Evolutionary conservation across 2,113 vertebrate genomes (phyloP).

Genomic region (Apodemus sylvaticus): DNA sequence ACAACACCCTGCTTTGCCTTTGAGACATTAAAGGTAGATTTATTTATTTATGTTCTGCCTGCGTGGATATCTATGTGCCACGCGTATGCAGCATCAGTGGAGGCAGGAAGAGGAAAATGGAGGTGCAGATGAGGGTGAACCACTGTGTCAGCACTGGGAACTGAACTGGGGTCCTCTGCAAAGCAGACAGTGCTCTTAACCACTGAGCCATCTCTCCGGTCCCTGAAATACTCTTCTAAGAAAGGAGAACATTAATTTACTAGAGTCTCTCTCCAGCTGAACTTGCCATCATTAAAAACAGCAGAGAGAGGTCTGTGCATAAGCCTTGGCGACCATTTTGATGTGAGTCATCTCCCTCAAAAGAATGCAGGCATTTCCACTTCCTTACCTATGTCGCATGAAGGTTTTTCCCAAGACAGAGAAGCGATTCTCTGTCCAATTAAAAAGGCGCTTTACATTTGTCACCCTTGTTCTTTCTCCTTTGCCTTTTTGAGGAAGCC

Average conservation of each 20-base stretch:
- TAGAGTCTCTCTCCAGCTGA: neutral
- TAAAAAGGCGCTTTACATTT: neutral
- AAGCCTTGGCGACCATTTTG: no score
- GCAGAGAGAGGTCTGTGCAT: neutral
- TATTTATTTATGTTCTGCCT: neutral
- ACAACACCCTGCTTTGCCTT: neutral
- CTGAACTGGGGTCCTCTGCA: neutral
- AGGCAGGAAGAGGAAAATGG: neutral
- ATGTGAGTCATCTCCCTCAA: neutral
- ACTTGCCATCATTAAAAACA: neutral
- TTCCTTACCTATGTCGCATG: neutral
- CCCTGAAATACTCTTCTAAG: neutral
- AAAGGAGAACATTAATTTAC: neutral
- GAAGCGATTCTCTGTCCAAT: neutral
- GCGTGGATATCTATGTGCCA: neutral
- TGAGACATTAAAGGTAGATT: neutral
- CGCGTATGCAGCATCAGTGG: neutral
- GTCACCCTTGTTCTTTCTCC: neutral
- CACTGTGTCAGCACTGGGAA: neutral
- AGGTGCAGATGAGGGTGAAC: neutral
- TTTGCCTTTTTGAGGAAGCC: neutral
- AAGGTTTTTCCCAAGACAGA: neutral
- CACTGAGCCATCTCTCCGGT: neutral
- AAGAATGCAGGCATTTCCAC: neutral
- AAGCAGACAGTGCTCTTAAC: neutral